A percentile compares a stretch with the other conserved stretches of the same genome.
phyloP scores from a whole-genome alignment of 1,140 invertebrate species.

The Aleiodes sp. region DNA sequence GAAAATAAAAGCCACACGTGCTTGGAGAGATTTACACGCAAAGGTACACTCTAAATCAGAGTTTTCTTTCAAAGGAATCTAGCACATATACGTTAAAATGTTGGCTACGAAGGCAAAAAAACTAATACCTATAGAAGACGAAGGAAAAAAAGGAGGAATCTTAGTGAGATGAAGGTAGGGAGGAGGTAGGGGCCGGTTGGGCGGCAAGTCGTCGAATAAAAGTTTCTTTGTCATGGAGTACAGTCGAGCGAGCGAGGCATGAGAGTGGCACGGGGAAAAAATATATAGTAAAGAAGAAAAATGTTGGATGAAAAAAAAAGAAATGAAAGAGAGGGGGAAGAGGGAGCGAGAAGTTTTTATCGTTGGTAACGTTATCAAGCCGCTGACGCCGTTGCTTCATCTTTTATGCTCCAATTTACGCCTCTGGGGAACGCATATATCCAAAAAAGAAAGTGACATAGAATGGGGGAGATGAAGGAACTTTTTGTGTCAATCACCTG shows the following conservation, averaged over 20 bases:
- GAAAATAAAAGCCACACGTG: background rate
- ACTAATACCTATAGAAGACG: too few relatives aligned
- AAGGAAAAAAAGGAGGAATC: slow-evolving; percentile 14
- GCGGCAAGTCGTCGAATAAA: slow-evolving; percentile 24
- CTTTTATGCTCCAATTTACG: slow-evolving; percentile 55
- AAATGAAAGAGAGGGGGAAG: slow-evolving; percentile 22
- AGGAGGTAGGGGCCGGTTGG: slow-evolving; percentile 27
- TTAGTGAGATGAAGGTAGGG: slow-evolving; percentile 29
- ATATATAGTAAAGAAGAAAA: slow-evolving; percentile 32
- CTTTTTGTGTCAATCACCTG: background rate
- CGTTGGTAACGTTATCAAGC: slow-evolving; percentile 50
- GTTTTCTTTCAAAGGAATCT: background rate
- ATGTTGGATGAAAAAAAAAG: slow-evolving; percentile 34
- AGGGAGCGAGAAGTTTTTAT: slow-evolving; percentile 48
- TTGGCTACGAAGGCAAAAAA: too few relatives aligned
- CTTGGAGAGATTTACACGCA: background rate
- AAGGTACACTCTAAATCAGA: background rate
- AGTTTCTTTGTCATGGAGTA: slow-evolving; percentile 26
- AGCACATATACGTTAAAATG: background rate
- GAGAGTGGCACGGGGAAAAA: background rate
- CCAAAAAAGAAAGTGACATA: slow-evolving; percentile 1
- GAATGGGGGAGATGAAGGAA: slow-evolving; percentile 49
- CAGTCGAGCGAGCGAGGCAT: background rate
- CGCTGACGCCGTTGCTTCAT: slow-evolving; percentile 42
- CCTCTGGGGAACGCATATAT: slow-evolving; percentile 30